Evolutionary conservation across 1,140 invertebrate species (phyloP).

Genomic region (Lycorma delicatula): DNA sequence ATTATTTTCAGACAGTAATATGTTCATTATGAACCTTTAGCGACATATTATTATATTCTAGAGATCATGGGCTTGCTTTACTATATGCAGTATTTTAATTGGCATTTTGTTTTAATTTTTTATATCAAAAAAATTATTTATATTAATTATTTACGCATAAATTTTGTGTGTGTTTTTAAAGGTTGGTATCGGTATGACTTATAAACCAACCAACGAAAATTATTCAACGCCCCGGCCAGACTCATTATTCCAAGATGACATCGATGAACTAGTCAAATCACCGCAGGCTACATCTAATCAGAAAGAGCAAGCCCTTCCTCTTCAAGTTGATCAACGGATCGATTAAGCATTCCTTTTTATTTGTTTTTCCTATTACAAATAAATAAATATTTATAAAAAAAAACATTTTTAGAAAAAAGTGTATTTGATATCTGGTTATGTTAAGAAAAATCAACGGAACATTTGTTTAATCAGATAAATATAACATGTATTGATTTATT

Average conservation of each 20-base stretch:
- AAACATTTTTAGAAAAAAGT: neutral
- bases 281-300: conserved; percentile 10
- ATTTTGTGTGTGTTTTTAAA: no score
- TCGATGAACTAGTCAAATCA: conserved; percentile 29
- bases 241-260: conserved; percentile 27
- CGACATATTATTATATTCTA: no score
- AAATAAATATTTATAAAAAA: neutral
- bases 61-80: no score
- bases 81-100: no score
- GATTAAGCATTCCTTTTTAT: neutral
- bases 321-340: neutral
- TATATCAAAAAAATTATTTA: no score
- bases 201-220: neutral
- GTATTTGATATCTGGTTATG: neutral
- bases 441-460: no score
- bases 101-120: no score
- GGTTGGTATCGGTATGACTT: neutral
- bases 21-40: no score
- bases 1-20: no score
- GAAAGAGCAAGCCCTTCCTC: neutral
- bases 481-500: neutral
- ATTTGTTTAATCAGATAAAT: neutral
- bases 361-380: neutral
- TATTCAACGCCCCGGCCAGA: conserved; percentile 2
- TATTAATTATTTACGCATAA: no score